Evolutionary conservation across 2,888 invertebrate species (phyloP).

Genomic region (Eupithecia pulchellata): DNA sequence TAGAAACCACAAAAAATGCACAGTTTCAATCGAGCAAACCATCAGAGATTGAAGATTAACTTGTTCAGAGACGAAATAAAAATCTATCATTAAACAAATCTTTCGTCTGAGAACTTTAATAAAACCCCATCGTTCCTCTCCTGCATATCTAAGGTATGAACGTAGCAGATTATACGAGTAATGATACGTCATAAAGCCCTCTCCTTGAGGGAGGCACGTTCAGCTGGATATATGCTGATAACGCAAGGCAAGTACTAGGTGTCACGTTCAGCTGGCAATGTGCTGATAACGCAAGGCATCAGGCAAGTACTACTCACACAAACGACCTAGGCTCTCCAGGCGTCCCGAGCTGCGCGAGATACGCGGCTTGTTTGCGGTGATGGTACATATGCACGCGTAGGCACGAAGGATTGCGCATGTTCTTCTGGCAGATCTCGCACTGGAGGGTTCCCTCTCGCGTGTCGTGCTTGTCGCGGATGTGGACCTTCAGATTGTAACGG

Average conservation of each 20-base stretch:
- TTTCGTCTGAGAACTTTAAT: neutral
- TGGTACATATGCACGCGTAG: conserved; percentile 88
- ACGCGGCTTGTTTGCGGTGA: conserved; percentile 86
- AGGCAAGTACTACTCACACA: conserved; percentile 51
- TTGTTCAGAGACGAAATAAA: too few species aligned
- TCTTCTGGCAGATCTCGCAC: conserved; percentile 89
- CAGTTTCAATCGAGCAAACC: neutral
- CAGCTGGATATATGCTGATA: neutral
- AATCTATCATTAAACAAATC: too few species aligned
- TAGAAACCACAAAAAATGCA: neutral
- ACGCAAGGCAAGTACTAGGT: neutral
- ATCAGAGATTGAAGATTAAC: neutral
- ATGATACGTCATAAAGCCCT: too few species aligned
- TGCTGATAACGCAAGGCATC: neutral
- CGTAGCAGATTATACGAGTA: too few species aligned
- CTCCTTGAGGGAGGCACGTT: too few species aligned
- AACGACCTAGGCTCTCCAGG: conserved; percentile 68
- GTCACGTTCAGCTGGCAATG: neutral
- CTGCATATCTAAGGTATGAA: too few species aligned
- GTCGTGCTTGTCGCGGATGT: conserved; percentile 90
- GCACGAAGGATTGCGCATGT: conserved; percentile 87
- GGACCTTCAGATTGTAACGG: conserved; percentile 89
- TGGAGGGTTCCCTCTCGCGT: conserved; percentile 87
- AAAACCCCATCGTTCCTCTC: neutral
- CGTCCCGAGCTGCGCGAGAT: conserved; percentile 71